These are phyloP conservation scores for Myotis pilosus DNA, from an alignment of 2,797 vertebrate species.

Conservation along the genomic window DNA sequence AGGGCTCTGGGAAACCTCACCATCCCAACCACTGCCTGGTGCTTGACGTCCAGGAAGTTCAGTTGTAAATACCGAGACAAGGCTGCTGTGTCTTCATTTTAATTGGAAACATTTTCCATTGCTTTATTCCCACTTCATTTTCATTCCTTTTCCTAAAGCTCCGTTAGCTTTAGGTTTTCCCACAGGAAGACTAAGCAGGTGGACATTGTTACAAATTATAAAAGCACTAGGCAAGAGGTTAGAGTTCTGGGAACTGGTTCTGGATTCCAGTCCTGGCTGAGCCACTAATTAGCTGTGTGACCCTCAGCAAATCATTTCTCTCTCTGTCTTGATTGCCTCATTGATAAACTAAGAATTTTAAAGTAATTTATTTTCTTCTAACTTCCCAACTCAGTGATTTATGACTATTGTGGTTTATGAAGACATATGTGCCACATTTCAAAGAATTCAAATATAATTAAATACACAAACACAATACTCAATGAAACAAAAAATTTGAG, in stretches of 20 bases:
- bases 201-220: neutral
- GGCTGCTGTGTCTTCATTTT: slow-evolving; percentile 54
- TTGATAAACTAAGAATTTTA: slow-evolving; percentile 23
- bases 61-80: slow-evolving; percentile 64
- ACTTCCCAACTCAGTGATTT: neutral
- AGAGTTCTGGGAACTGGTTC: neutral
- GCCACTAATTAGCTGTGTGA: neutral
- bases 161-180: slow-evolving; percentile 9
- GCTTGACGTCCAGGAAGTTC: slow-evolving; percentile 70
- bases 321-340: neutral
- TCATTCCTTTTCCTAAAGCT: slow-evolving; percentile 18
- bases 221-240: neutral
- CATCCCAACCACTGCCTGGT: slow-evolving; percentile 39
- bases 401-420: slow-evolving; percentile 11
- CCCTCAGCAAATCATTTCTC: slow-evolving; percentile 12
- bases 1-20: slow-evolving; percentile 50
- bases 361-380: slow-evolving; percentile 21
- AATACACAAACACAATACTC: neutral
- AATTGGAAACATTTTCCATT: slow-evolving; percentile 69
- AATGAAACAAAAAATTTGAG: neutral
- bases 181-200: neutral
- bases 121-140: slow-evolving; percentile 44
- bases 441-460: slow-evolving; percentile 14
- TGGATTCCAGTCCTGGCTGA: neutral
- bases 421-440: slow-evolving; percentile 11